phyloP scores from a whole-genome alignment of 2,797 vertebrate genomes.

The Cryptoblepharus egeriae region DNA sequence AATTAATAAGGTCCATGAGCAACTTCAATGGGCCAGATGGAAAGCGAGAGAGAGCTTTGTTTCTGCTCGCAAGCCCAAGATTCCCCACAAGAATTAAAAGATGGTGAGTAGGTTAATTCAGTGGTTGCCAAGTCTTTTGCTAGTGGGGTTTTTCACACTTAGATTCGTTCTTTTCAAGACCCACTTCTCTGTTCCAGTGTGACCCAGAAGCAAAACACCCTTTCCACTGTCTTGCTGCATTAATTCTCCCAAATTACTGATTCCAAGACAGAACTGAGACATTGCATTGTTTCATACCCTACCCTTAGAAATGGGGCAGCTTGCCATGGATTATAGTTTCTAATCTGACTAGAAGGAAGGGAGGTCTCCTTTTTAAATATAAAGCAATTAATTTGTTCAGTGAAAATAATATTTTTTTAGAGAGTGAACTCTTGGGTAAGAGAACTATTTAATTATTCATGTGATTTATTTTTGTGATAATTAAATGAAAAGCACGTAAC shows the following conservation, averaged over 20 bases:
- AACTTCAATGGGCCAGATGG: background rate
- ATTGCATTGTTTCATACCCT: background rate
- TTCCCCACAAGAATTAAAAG: background rate
- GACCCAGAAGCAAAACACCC: background rate
- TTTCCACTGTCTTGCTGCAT: background rate
- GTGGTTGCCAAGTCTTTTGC: background rate
- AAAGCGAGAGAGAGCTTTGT: background rate
- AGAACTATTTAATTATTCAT: no score
- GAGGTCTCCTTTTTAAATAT: background rate
- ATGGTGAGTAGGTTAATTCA: background rate
- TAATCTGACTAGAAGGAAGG: background rate
- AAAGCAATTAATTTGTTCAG: background rate
- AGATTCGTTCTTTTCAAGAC: background rate
- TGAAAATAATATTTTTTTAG: no score
- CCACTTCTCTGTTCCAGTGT: background rate
- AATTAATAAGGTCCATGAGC: constrained; percentile 28
- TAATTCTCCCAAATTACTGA: background rate
- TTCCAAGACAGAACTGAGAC: background rate
- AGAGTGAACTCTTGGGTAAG: no score
- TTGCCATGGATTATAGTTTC: background rate
- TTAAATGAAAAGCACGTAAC: no score
- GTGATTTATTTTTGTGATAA: no score
- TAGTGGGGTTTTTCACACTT: background rate
- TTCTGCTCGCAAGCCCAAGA: background rate
- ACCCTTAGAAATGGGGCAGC: background rate